phyloP scores from a whole-genome alignment of 1,140 invertebrate genomes.

The Leptopilina clavipes region DNA sequence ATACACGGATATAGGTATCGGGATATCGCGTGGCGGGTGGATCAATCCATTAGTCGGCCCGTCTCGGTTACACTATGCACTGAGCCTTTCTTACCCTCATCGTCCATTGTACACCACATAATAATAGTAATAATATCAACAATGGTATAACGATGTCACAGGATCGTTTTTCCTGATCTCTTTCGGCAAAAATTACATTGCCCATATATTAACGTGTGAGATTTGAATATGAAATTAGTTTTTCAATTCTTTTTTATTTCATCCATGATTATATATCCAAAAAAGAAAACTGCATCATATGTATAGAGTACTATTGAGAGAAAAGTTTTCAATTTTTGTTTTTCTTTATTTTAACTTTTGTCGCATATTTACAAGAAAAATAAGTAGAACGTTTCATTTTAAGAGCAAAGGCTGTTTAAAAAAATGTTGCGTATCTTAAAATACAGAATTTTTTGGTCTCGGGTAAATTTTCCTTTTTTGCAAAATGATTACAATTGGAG shows the following conservation, averaged over 20 bases:
- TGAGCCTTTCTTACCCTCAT: conserved; percentile 57
- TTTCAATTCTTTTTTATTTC: background rate
- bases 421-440: no score
- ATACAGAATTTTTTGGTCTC: background rate
- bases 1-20: conserved; percentile 60
- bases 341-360: no score
- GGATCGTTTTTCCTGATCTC: conserved; percentile 25
- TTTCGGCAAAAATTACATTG: conserved; percentile 34
- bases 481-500: background rate
- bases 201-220: conserved; percentile 33
- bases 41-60: conserved; percentile 67
- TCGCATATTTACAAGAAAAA: no score
- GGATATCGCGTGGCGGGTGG: conserved; percentile 60
- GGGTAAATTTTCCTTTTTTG: background rate
- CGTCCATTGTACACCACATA: conserved; percentile 54
- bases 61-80: conserved; percentile 61
- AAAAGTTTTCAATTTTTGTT: no score
- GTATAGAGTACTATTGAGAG: no score
- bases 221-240: background rate
- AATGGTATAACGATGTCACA: conserved; percentile 47
- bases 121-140: conserved; percentile 54
- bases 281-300: background rate
- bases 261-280: background rate
- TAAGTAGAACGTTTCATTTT: no score
- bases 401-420: no score